phyloP scores from a whole-genome alignment of 1,140 invertebrate genomes.

The Sinonovacula constricta region DNA sequence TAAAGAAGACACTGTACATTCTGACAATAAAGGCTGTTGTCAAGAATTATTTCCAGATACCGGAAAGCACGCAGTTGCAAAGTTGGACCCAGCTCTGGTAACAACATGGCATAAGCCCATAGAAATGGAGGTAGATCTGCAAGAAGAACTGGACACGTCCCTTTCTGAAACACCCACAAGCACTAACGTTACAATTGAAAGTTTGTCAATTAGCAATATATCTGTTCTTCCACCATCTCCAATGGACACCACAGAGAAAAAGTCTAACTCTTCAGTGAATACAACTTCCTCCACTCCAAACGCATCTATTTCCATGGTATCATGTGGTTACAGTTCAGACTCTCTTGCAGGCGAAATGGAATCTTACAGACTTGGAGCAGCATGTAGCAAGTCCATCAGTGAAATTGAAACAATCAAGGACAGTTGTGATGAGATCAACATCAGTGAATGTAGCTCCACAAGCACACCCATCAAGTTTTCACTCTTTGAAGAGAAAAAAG shows the following conservation, averaged over 20 bases:
- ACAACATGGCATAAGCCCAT: constrained; percentile 35
- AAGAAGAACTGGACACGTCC: neutral
- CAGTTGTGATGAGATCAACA: constrained; percentile 36
- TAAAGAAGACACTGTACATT: too few relatives aligned
- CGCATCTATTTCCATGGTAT: constrained; percentile 1
- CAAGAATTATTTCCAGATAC: neutral
- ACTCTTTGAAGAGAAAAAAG: constrained; percentile 34
- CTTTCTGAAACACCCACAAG: neutral
- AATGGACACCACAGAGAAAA: neutral
- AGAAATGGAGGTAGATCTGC: neutral
- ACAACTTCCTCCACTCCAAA: neutral
- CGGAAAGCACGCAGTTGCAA: constrained; percentile 8
- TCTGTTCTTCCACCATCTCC: too few relatives aligned
- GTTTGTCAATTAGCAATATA: too few relatives aligned
- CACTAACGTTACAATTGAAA: neutral
- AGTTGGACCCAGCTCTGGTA: constrained; percentile 28
- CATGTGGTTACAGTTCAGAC: constrained; percentile 38
- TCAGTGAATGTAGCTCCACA: constrained; percentile 45
- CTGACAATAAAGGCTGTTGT: too few relatives aligned
- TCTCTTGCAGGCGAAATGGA: constrained; percentile 45
- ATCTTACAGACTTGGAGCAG: constrained; percentile 27
- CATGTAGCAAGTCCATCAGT: constrained; percentile 12
- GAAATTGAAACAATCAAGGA: constrained; percentile 30
- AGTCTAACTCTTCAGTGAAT: neutral
- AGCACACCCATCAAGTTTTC: constrained; percentile 48